phyloP scores from a whole-genome alignment of 2,797 vertebrate species.

The Xenopus petersii region DNA sequence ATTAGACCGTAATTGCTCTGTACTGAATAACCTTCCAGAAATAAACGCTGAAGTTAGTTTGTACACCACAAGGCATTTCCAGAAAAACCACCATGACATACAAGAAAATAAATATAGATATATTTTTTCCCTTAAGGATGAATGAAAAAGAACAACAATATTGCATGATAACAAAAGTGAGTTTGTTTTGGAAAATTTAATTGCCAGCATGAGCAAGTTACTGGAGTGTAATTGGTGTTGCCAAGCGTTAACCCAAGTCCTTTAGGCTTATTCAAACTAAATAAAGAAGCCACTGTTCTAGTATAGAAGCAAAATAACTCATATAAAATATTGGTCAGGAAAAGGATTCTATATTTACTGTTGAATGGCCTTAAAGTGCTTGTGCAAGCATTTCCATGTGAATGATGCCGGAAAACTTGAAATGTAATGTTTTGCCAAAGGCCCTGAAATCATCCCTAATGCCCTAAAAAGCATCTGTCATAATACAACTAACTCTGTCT shows the following conservation, averaged over 20 bases:
- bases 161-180: not conserved
- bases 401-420: too few relatives aligned
- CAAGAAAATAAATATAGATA: not conserved
- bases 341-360: too few relatives aligned
- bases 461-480: too few relatives aligned
- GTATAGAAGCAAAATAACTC: too few relatives aligned
- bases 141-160: not conserved
- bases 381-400: too few relatives aligned
- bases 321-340: too few relatives aligned
- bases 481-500: too few relatives aligned
- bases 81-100: constrained; percentile 8
- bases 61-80: constrained; percentile 5
- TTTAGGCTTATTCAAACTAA: too few relatives aligned
- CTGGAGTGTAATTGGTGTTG: not conserved
- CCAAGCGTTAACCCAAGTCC: not conserved
- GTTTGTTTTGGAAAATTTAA: not conserved
- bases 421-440: too few relatives aligned
- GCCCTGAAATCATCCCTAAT: too few relatives aligned
- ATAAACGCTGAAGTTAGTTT: not conserved
- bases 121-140: not conserved
- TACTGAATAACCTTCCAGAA: constrained; percentile 1
- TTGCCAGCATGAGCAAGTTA: not conserved
- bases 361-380: too few relatives aligned
- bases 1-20: not conserved
- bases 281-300: too few relatives aligned